Evolutionary conservation across 2,797 vertebrate species (phyloP).

Genomic region (Semaprochilodus insignis): DNA sequence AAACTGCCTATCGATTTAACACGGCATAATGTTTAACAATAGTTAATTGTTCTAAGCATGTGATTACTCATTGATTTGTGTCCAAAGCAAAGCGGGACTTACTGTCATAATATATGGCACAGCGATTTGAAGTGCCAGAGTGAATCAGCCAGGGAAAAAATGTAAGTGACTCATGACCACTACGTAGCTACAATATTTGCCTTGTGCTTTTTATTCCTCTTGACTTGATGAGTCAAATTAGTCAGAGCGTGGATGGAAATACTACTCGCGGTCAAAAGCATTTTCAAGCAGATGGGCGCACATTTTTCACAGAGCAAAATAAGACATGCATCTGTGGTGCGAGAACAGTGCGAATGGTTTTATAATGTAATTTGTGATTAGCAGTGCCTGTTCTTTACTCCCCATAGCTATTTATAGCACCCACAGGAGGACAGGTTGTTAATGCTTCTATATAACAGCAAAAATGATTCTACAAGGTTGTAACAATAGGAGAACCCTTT

Average conservation of each 20-base stretch:
- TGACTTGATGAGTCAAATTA: slow-evolving; percentile 35
- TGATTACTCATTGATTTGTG: slow-evolving; percentile 39
- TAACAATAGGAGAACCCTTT: no score
- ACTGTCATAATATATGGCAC: slow-evolving; percentile 2
- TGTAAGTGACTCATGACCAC: neutral
- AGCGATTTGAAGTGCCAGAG: slow-evolving; percentile 1
- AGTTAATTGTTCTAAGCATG: neutral
- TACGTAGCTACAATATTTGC: slow-evolving; percentile 15
- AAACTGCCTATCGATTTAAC: slow-evolving; percentile 19
- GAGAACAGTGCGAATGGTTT: neutral
- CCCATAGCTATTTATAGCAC: neutral
- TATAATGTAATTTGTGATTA: neutral
- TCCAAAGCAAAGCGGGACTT: neutral
- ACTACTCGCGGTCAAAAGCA: slow-evolving; percentile 18
- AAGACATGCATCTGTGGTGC: neutral
- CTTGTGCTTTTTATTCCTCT: slow-evolving; percentile 27
- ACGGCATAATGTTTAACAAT: slow-evolving; percentile 31
- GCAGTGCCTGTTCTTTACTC: neutral
- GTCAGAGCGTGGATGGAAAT: slow-evolving; percentile 22
- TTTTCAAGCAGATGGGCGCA: slow-evolving; percentile 7
- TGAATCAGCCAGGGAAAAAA: slow-evolving; percentile 17
- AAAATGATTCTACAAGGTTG: no score
- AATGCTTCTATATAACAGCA: no score
- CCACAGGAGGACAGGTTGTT: no score
- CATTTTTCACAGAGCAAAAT: slow-evolving; percentile 5